Evolutionary conservation across 2,797 vertebrate species (phyloP), one percentile per base, ranked within the genome.

Genomic region (Cynopterus sphinx): DNA sequence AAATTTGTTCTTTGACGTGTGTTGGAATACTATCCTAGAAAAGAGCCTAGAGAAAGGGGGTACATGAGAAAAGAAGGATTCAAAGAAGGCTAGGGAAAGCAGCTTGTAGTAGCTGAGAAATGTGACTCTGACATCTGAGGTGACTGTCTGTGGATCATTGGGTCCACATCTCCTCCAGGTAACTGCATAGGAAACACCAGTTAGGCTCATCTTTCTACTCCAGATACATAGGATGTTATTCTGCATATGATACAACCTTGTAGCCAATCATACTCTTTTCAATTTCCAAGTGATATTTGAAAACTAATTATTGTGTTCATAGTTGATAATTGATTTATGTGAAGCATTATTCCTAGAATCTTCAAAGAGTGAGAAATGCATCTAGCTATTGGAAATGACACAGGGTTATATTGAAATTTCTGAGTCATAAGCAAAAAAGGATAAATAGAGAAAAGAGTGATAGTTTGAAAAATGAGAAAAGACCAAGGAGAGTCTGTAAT

Each of bases 81-180:
- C 36, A n/a, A 31, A 59, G 19, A 16, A 28, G 5, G 7, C 17
- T 16, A 10, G 21, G 41, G 8, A 51, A 59, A n/a, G 7, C 36
- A n/a, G 3, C 17, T 19, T 11, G 3, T 11, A 28, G 0, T 0
- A 0, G 1, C 10, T 41, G 2, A 68, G 59, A 22, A 74, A 51
- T 65, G 24, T 16, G 8, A 9, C 31, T 74, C 26, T 39, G 51
- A 4, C 36, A 12, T 12, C 19, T 55, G 11, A 11, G 9, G 67
- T 2, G 19, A 39, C 12, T 4, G 21, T 1, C 31, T 0, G 5
- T 70, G 9, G 6, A 22, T 61, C 22, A 21, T 2, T 11, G 46
- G 15, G 28, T 33, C 36, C 26, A 31, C 2, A 31, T 0, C 6
- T 89, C 1, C 65, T 83, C 9, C 19, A 5, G 9, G 22, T 36